These are phyloP conservation scores for Oceanodroma leucorhoa DNA, from an alignment of 2,797 vertebrate genomes.

Conservation along the genomic window DNA sequence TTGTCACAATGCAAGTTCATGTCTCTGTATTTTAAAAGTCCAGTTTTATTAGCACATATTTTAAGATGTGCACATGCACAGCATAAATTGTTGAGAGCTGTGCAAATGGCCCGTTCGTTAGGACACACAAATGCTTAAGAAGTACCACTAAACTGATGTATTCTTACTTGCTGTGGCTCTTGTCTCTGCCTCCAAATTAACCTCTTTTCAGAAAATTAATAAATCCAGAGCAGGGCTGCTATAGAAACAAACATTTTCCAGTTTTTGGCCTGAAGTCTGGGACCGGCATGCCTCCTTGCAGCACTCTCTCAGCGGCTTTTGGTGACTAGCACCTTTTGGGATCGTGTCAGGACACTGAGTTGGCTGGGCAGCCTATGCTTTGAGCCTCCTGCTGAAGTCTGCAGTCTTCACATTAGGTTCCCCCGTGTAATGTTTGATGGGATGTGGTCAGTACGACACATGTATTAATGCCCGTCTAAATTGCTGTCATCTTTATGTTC, in stretches of 20 bases:
- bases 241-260: fast-evolving
- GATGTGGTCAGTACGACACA: fast-evolving
- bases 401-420: fast-evolving
- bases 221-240: not conserved
- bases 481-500: fast-evolving
- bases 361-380: not conserved
- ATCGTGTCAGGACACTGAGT: fast-evolving
- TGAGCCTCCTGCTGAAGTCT: not conserved
- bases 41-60: not conserved
- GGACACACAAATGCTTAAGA: not conserved
- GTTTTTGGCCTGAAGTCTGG: fast-evolving
- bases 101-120: not conserved
- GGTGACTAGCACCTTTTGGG: not conserved
- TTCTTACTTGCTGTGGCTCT: not conserved
- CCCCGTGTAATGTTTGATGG: fast-evolving
- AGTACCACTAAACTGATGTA: fast-evolving
- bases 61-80: not conserved
- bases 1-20: not conserved
- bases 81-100: not conserved
- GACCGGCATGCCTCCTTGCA: fast-evolving
- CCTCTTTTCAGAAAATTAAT: not conserved
- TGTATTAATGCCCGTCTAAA: not conserved
- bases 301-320: fast-evolving
- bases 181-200: not conserved
- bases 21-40: not conserved